Base-by-base conservation (phyloP, 2,113 vertebrate genomes). In the Ammodytes dubius region DNA sequence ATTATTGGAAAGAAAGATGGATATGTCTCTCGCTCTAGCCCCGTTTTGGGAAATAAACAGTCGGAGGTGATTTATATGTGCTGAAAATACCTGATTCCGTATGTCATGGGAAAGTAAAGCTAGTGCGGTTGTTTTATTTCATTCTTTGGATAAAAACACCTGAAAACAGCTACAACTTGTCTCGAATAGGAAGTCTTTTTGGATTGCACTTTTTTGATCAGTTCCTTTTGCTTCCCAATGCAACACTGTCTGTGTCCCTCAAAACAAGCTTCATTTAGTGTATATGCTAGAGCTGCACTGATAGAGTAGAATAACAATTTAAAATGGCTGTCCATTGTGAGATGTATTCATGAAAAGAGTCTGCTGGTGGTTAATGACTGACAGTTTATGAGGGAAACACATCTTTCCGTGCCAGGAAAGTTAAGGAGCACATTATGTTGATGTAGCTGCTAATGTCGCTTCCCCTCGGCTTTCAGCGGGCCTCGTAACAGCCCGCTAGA, bases 281-380 rank as follows among this genome's bases (percentile, higher is more conserved):
- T 56, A 46, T 6, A 57, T 14, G 40, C 58, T 14, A 3, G 42
- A 53, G 2, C 40, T 0, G 0, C 2, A 9, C 53, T 53, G 77
- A 75, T 74, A 4, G 43, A 70, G 27, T n/a, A 49, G 35, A 77
- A 70, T 39, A 77, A 50, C 59, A 56, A 77, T 54, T 68, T 37
- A 64, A 70, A 78, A 40, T 53, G 75, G 63, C 66, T 61, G 58
- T 27, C 27, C 27, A 27, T 42, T 58, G 11, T 74, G 15, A 77
- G 78, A 84, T 82, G 2, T 58, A 49, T 61, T 53, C 19, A 64
- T 69, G 56, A 77, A 74, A 84, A 69, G 40, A 57, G 50, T 19
- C 73, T 77, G 82, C 85, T 54, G 58, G 85, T 74, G 70, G 90
- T 74, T 87, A 90, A 91, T 83, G 70, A 79, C 73, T 79, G 80